Evolutionary conservation across 92 coral and sea anemone species (phyloP).

Genomic region (Paramuricea clavata): DNA sequence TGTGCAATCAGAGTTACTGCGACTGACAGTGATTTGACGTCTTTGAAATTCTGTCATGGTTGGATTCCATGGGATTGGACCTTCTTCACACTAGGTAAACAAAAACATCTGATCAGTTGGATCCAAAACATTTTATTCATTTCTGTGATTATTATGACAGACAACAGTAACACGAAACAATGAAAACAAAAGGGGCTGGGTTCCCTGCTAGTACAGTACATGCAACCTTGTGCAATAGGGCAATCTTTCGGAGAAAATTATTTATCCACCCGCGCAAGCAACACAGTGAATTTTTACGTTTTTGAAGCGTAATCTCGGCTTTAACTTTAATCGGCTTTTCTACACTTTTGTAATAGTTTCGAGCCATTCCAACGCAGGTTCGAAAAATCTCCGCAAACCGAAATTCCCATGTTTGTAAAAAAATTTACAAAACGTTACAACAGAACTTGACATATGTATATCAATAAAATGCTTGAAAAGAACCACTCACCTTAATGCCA

Average conservation of each 20-base stretch:
- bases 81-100: constrained; percentile 76
- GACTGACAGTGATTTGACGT: constrained; percentile 86
- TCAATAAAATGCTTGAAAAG: no score
- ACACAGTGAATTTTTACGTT: no score
- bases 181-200: no score
- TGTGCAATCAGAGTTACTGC: constrained; percentile 99
- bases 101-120: neutral
- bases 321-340: neutral
- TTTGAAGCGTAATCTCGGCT: neutral
- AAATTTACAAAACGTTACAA: neutral
- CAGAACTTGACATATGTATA: no score
- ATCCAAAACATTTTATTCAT: constrained; percentile 17
- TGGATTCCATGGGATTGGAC: constrained; percentile 72
- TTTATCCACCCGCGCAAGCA: no score
- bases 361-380: neutral
- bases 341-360: neutral
- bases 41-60: constrained; percentile 71
- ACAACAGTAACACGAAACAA: neutral
- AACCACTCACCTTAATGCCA: constrained; percentile 14
- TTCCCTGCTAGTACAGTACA: no score
- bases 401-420: no score
- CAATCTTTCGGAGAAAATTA: no score
- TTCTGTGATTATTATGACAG: neutral
- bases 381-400: no score
- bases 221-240: no score